These are phyloP conservation scores for Ditula angustiorana DNA, from an alignment of 2,888 invertebrate species.

Conservation along the genomic window DNA sequence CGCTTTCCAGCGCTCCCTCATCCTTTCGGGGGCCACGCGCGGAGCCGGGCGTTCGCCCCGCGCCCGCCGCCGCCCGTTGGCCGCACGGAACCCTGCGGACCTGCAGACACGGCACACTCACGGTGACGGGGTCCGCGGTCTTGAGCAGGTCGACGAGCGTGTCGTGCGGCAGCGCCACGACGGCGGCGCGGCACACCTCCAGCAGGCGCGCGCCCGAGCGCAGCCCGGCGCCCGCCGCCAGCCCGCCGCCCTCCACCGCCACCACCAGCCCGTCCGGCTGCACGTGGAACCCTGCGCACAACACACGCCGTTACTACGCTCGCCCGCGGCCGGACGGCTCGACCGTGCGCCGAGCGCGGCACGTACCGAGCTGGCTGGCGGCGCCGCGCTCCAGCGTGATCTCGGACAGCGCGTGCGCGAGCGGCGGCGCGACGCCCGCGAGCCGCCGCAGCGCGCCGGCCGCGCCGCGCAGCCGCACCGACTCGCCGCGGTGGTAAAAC, in stretches of 20 bases:
- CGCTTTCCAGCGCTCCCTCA: no score
- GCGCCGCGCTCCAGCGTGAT: constrained; percentile 92
- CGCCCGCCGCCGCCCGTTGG: no score
- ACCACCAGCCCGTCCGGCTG: constrained; percentile 97
- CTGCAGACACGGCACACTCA: constrained; percentile 67
- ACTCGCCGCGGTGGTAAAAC: constrained; percentile 98
- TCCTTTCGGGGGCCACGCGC: no score
- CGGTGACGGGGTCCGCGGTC: constrained; percentile 94
- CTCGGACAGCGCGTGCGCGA: constrained; percentile 90
- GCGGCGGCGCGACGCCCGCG: constrained; percentile 90
- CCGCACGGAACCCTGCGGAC: background rate
- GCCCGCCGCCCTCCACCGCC: constrained; percentile 90
- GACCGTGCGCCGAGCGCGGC: no score
- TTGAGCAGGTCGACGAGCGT: constrained; percentile 97
- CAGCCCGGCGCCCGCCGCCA: constrained; percentile 93
- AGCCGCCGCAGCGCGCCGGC: constrained; percentile 93
- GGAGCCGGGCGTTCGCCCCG: no score
- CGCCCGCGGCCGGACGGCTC: no score
- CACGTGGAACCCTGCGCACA: constrained; percentile 91
- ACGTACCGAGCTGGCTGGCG: constrained; percentile 90
- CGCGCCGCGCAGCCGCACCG: constrained; percentile 92
- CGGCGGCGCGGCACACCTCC: constrained; percentile 96
- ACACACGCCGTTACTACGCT: background rate
- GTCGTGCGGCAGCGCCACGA: constrained; percentile 95
- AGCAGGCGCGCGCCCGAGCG: constrained; percentile 94